Conservation (phyloP, 1,140 invertebrate species). For the Diachasma alloeum region DNA sequence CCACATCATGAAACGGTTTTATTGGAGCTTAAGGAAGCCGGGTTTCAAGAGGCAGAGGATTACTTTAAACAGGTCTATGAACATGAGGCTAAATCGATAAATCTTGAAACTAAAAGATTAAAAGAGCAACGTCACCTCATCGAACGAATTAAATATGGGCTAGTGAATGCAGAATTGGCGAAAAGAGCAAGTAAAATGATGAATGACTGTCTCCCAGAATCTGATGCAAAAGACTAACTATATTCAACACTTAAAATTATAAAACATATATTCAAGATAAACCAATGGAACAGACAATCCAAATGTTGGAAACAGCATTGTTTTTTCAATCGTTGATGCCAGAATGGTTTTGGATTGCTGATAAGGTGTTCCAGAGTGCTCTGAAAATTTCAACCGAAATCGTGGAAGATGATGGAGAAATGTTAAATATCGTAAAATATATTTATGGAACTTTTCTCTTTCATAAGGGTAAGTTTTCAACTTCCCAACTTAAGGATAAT, state of each 20-base stretch:
- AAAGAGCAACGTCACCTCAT: conserved; percentile 59
- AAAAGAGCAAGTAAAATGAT: conserved; percentile 16
- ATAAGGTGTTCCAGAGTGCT: conserved; percentile 64
- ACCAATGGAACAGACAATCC: conserved; percentile 53
- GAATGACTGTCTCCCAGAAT: too few relatives aligned
- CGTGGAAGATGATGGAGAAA: conserved; percentile 56
- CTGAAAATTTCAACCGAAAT: conserved; percentile 59
- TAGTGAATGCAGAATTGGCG: conserved; percentile 60
- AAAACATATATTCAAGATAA: too few relatives aligned
- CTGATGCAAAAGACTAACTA: too few relatives aligned
- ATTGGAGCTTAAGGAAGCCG: conserved; percentile 64
- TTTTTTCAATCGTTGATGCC: conserved; percentile 61
- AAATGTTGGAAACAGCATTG: conserved; percentile 60
- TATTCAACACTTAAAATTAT: not conserved
- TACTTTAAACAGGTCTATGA: conserved; percentile 65
- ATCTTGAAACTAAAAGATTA: conserved; percentile 41
- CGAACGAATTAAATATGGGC: conserved; percentile 55
- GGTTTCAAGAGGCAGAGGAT: conserved; percentile 57
- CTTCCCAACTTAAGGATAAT: too few relatives aligned
- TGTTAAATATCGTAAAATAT: conserved; percentile 63
- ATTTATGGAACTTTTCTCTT: conserved; percentile 67
- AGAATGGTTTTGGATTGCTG: conserved; percentile 69
- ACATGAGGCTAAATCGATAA: conserved; percentile 58
- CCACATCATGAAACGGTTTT: conserved; percentile 63
- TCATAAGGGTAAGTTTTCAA: conserved; percentile 57